Base-by-base conservation (phyloP, 2,888 invertebrate species). In the Limnephilus lunatus region DNA sequence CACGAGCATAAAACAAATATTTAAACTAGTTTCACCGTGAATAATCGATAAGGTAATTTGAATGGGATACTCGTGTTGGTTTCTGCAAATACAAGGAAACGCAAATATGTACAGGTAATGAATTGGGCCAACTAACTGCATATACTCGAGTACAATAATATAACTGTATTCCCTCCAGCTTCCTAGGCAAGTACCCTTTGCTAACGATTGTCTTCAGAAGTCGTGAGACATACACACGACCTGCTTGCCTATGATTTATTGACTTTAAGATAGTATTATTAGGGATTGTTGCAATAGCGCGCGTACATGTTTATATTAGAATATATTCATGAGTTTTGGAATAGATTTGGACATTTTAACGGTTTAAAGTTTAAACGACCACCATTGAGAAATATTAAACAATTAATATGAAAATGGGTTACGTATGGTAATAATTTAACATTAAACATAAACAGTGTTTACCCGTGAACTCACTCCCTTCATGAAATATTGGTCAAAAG, bases 151-250 rank as follows among this genome's bases (percentile, higher is more conserved):
- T 82, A 82, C 82, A 82, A 86, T 68, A 68, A 68, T n/a, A 35
- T 88, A 88, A 88, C 88, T n/a, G 88, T 88, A 35, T 80, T 68
- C 88, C 53, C 53, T 80, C 88, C 53, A 35, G 88, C 80, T 31
- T 31, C 14, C 32, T 48, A 68, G 53, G 31, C 68, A 48, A 48
- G 88, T 68, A 68, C 88, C 88, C 88, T 88, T 68, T 88, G 31
- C 35, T 88, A 68, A 53, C 88, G 53, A 88, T 88, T 88, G 88
- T 88, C 88, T 88, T 35, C 88, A 14, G 68, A 83, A 85, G 85
- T 90, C 90, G 90, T 90, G 90, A 82, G 25, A 31, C 85, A 32
- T 53, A 90, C 85, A 90, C 90, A 90, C 90, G 90, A 90, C 90
- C 85, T 68, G 85, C 35, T 68, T 85, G 25, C 90, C 31, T 83